phyloP scores from a whole-genome alignment of 2,888 invertebrate species.

The Ditula angustiorana region DNA sequence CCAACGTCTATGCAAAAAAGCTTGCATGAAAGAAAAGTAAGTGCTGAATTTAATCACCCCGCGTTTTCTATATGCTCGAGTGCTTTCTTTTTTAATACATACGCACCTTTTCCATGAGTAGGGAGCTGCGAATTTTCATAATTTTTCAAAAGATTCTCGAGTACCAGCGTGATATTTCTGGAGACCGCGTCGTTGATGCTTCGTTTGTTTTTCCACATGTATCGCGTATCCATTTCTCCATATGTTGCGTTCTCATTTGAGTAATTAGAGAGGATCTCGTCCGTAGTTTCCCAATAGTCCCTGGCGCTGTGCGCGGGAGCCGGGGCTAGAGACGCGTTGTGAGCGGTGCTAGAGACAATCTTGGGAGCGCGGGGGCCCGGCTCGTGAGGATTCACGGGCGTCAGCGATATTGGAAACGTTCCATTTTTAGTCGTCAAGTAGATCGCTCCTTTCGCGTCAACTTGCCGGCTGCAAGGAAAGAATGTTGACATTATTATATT shows the following conservation, averaged over 20 bases:
- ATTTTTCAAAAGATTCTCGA: constrained; percentile 94
- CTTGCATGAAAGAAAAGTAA: too few species aligned
- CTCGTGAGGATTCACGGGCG: constrained; percentile 68
- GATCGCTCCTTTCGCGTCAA: constrained; percentile 77
- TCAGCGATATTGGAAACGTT: constrained; percentile 82
- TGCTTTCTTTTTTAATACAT: too few species aligned
- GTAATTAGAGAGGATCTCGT: constrained; percentile 70
- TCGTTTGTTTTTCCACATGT: constrained; percentile 71
- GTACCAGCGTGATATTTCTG: constrained; percentile 92
- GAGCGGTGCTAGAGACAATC: constrained; percentile 69
- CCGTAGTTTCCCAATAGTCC: constrained; percentile 64
- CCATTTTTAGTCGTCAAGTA: constrained; percentile 83
- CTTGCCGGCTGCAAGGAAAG: constrained; percentile 61
- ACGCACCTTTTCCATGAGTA: constrained; percentile 91
- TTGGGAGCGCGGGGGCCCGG: constrained; percentile 64
- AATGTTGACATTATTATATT: constrained; percentile 48
- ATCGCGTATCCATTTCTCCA: constrained; percentile 55
- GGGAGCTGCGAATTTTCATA: constrained; percentile 96
- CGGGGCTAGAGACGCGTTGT: constrained; percentile 65
- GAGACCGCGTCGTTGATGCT: constrained; percentile 90
- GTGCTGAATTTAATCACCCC: too few species aligned
- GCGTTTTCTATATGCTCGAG: too few species aligned
- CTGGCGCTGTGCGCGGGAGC: constrained; percentile 47
- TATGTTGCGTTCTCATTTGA: constrained; percentile 72
- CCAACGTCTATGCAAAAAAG: too few species aligned